Conservation (phyloP, 2,888 invertebrate species). For the Neria commutata region DNA sequence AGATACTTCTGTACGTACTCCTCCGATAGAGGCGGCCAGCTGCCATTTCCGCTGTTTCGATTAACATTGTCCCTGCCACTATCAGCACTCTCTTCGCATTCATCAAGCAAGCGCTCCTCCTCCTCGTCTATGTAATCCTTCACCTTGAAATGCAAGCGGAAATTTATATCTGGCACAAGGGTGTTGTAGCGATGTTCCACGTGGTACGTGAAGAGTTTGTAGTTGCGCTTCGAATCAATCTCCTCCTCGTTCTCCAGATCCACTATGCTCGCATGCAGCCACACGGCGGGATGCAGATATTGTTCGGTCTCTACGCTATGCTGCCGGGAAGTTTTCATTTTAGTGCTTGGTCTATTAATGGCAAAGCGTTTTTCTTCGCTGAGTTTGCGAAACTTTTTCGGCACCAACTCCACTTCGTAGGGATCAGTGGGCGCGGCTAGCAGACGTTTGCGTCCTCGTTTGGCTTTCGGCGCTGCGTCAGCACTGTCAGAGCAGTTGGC, state of each 20-base stretch:
- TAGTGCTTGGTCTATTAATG: background rate
- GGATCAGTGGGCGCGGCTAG: slow-evolving; percentile 42
- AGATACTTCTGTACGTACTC: slow-evolving; percentile 53
- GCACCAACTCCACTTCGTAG: slow-evolving; percentile 44
- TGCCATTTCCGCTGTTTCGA: slow-evolving; percentile 28
- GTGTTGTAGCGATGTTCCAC: slow-evolving; percentile 59
- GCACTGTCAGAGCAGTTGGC: background rate
- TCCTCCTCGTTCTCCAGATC: slow-evolving; percentile 54
- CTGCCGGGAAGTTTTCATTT: background rate
- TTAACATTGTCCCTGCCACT: slow-evolving; percentile 26
- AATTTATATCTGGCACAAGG: slow-evolving; percentile 51
- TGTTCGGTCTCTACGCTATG: slow-evolving; percentile 37
- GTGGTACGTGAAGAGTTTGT: slow-evolving; percentile 54
- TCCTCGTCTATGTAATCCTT: slow-evolving; percentile 56
- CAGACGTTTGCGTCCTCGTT: slow-evolving; percentile 43
- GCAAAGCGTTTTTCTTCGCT: slow-evolving; percentile 47
- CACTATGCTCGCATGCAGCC: slow-evolving; percentile 50
- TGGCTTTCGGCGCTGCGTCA: slow-evolving; percentile 32
- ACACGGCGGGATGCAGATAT: slow-evolving; percentile 48
- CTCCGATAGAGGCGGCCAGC: slow-evolving; percentile 43
- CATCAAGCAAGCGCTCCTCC: slow-evolving; percentile 36
- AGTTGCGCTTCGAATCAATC: slow-evolving; percentile 55
- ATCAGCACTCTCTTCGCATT: slow-evolving; percentile 18
- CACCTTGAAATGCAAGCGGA: slow-evolving; percentile 52
- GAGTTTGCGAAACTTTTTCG: slow-evolving; percentile 46